Evolutionary conservation across 2,113 vertebrate genomes (phyloP), one percentile per base, ranked within the genome.

Genomic region (Eulemur macaco): DNA sequence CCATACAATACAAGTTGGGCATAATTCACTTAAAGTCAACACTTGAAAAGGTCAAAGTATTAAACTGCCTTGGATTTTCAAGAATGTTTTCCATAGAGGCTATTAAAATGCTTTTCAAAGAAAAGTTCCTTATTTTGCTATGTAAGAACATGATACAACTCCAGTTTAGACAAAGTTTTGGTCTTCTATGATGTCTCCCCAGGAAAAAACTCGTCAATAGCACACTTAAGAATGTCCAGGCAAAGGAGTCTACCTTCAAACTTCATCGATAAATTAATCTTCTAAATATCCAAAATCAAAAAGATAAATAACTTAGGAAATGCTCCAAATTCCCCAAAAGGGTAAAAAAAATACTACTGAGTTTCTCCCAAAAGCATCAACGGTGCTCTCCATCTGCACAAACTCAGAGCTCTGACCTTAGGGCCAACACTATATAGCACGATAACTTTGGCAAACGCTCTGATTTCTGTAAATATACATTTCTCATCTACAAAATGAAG

Each of bases 221-320:
- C 47, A 56, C 45, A 31, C 29, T 88, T 68, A 83, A 86, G 23
- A 90, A 68, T 50, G 50, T 52, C 47, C 31, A 21, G 9, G 27
- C 18, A n/a, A 37, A 34, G 82, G 71, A 81, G 9, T 63, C 54
- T 54, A 78, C 45, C 74, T 66, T 52, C 63, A 69, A 86, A 89
- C 4, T 27, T n/a, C 34, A 83, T 12, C 31, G 18, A 66, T 63
- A 76, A 56, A 13, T 13, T 93, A 42, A 68, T 64, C 74, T 91
- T 94, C 76, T 73, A 81, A 74, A 58, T 42, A 66, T 21, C 45
- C 66, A 71, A 96, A 97, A 90, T 37, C 37, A 27, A 88, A 84
- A 90, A 94, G 92, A 81, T 20, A 86, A 73, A 56, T 54, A 76
- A 73, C 11, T 56, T 84, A 68, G 6, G 39, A 64, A 54, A 63